Evolutionary conservation across 37 sponge, comb jelly and placozoan genomes (phyloP).

Genomic region (Dysidea cf. avara): DNA sequence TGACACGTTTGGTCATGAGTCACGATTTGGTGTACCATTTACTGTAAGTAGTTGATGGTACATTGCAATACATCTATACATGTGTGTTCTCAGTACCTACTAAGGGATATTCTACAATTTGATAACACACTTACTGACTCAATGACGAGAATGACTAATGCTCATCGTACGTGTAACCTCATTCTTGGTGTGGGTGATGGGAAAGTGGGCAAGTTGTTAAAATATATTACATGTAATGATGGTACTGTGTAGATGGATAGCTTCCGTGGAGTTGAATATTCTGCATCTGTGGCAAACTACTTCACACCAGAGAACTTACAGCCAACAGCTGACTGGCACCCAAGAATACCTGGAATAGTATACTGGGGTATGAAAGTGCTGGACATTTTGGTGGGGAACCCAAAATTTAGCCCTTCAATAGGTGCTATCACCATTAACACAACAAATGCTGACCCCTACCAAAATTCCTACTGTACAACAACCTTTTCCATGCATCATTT

Average conservation of each 20-base stretch:
- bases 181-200: conserved; percentile 87
- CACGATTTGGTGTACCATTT: conserved; percentile 85
- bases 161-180: conserved; percentile 74
- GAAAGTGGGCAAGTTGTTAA: conserved; percentile 73
- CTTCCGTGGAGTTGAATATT: conserved; percentile 87
- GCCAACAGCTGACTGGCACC: conserved; percentile 80
- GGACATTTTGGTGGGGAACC: too few species aligned
- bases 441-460: not conserved
- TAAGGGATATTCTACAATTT: conserved; percentile 81
- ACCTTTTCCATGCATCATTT: too few species aligned
- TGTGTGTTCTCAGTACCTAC: conserved; percentile 47
- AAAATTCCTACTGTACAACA: not conserved
- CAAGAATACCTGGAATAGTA: conserved; percentile 62
- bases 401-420: too few species aligned
- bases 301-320: conserved; percentile 58
- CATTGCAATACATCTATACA: not conserved
- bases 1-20: conserved; percentile 82
- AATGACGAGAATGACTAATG: conserved; percentile 49
- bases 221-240: not conserved
- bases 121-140: conserved; percentile 55
- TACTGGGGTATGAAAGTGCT: conserved; percentile 65
- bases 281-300: conserved; percentile 70
- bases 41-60: conserved; percentile 46
- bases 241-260: conserved; percentile 20
- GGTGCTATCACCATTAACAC: too few species aligned